phyloP scores from a whole-genome alignment of 2,113 vertebrate species.

The Chlamydotis undulata region DNA sequence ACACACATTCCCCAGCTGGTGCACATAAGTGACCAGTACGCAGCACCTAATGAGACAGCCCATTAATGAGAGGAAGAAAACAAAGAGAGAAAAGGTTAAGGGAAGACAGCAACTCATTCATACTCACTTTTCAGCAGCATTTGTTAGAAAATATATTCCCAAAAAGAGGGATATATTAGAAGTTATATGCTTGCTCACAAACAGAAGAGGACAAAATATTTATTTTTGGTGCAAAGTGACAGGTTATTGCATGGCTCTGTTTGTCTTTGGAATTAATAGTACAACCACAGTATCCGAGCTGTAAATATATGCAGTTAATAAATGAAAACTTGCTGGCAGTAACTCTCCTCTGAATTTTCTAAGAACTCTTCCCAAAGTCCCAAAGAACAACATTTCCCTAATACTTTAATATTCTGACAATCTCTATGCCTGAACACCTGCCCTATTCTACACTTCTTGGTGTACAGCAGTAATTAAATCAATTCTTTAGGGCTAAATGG shows the following conservation, averaged over 20 bases:
- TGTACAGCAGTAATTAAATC: not conserved
- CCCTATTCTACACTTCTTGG: not conserved
- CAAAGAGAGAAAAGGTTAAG: not conserved
- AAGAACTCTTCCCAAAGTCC: not conserved
- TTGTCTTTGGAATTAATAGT: not conserved
- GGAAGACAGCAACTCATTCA: not conserved
- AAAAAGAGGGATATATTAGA: not conserved
- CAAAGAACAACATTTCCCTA: not conserved
- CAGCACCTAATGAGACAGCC: not conserved
- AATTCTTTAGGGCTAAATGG: not conserved
- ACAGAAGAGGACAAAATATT: not conserved
- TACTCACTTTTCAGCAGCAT: not conserved
- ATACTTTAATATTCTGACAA: not conserved
- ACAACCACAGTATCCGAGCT: not conserved
- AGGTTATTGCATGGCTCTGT: not conserved
- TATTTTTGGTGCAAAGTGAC: not conserved
- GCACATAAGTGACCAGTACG: not conserved
- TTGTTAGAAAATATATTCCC: not conserved
- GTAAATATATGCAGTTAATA: not conserved
- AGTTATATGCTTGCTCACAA: not conserved
- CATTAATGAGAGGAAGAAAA: not conserved
- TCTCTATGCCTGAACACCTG: not conserved
- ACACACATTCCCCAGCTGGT: not conserved
- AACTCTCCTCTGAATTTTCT: not conserved
- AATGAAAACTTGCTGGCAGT: not conserved